Evolutionary conservation across 2,888 invertebrate genomes (phyloP), one percentile per base, ranked within the genome.

Genomic region (Drosophila phalerata): DNA sequence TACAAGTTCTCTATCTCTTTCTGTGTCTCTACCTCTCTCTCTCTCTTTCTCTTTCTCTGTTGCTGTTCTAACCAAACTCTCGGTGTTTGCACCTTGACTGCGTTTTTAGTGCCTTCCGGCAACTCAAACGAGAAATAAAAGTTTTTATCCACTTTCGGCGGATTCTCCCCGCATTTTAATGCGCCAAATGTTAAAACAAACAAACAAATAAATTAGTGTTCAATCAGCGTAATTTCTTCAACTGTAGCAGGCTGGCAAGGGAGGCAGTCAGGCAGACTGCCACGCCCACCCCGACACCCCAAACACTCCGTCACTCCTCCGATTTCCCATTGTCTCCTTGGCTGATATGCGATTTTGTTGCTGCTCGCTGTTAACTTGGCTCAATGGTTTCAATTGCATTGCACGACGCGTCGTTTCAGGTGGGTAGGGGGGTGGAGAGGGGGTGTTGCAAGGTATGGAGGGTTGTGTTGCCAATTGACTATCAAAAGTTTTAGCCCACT

Each of bases 171-270:
- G 47, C 65, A 60, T 68, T 65, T 61, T 61, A 69, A 71, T 79
- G 81, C 85, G 69, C 73, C 85, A 81, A 86, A 88, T 85, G 85
- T 85, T 74, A 76, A 83, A 69, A 67, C 78, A 86, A 85, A 88
- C 85, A 88, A 86, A 88, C 85, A 86, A 86, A 86, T 88, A 86
- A 86, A 86, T 86, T 86, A 86, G 85, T 86, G 88, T 88, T 88
- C 85, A 86, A 86, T 86, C 85, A 86, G 85, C 85, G 85, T 86
- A 87, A 86, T 86, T 86, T 86, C 82, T 77, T 73, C 74, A 73
- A 76, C 80, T 65, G 66, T 69, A 66, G 56, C 65, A 61, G 28
- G 34, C 13, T 1, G 34, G 13, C 5, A n/a, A 43, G 22, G 11
- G 34, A 30, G 13, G 43, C 2, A 22, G 43, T 6, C 19, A 13